Percentiles rank a stretch among this genome's conserved stretches.
phyloP scores from a whole-genome alignment of 2,797 vertebrate genomes.

The Sebastes matsubarae region DNA sequence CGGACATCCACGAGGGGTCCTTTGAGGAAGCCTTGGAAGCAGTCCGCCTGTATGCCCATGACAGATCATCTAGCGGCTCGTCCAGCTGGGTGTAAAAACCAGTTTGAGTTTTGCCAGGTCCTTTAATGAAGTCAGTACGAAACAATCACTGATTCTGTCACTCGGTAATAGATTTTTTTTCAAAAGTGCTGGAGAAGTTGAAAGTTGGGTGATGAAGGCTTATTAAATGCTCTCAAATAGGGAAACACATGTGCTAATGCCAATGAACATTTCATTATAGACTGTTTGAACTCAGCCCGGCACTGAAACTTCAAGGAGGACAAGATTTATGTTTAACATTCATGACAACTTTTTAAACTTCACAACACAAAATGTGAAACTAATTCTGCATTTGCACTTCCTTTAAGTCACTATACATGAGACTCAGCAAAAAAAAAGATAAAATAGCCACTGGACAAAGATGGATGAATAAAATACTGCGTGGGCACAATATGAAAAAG shows the following conservation, averaged over 20 bases:
- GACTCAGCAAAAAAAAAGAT: background rate
- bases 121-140: slow-evolving; percentile 15
- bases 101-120: slow-evolving; percentile 6
- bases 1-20: slow-evolving; percentile 39
- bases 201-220: background rate
- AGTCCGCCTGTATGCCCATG: slow-evolving; percentile 14
- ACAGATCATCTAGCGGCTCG: slow-evolving; percentile 12
- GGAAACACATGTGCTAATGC: background rate
- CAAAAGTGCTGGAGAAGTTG: background rate
- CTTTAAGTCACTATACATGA: background rate
- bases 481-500: background rate
- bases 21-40: slow-evolving; percentile 39
- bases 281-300: background rate
- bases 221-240: background rate
- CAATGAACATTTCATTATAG: background rate
- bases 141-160: slow-evolving; percentile 6
- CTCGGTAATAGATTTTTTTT: background rate
- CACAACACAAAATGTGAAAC: background rate
- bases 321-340: background rate
- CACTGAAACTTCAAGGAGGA: background rate
- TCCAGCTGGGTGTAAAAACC: slow-evolving; percentile 6
- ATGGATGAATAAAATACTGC: slow-evolving; percentile 14
- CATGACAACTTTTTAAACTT: background rate
- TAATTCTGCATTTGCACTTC: background rate
- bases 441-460: background rate